Evolutionary conservation across 2,113 vertebrate species (phyloP).

Genomic region (Axis porcinus): DNA sequence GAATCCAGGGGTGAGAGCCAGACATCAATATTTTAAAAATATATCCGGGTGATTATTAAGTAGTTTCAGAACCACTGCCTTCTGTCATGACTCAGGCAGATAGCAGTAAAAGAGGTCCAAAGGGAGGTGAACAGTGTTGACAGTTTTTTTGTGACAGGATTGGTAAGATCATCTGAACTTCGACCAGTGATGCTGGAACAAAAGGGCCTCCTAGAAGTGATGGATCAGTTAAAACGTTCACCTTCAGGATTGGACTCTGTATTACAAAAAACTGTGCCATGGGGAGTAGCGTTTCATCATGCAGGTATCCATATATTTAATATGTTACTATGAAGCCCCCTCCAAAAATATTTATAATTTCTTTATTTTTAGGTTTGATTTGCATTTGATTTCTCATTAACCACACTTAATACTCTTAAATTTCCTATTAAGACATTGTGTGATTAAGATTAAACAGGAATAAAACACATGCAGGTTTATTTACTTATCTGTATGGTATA

Average conservation of each 20-base stretch:
- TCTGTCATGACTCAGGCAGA: not conserved
- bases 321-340: not conserved
- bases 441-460: conserved; percentile 6
- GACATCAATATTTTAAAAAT: not conserved
- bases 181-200: conserved; percentile 82
- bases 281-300: conserved; percentile 97
- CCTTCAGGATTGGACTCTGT: conserved; percentile 91
- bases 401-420: not conserved
- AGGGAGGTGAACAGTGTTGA: not conserved
- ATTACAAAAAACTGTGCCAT: conserved; percentile 90
- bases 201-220: conserved; percentile 85
- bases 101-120: not conserved
- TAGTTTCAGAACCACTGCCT: not conserved
- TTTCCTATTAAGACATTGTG: conserved; percentile 43
- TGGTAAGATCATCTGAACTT: conserved; percentile 60
- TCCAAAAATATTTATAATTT: not conserved
- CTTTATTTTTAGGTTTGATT: conserved; percentile 47
- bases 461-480: not conserved
- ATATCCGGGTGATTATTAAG: not conserved
- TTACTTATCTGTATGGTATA: not conserved
- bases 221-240: conserved; percentile 89
- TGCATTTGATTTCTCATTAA: conserved; percentile 26
- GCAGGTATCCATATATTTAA: conserved; percentile 86
- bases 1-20: not conserved
- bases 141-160: conserved; percentile 62